Evolutionary conservation across 2,888 invertebrate species (phyloP), one percentile per base, ranked within the genome.

Genomic region (Amphipoea oculea): DNA sequence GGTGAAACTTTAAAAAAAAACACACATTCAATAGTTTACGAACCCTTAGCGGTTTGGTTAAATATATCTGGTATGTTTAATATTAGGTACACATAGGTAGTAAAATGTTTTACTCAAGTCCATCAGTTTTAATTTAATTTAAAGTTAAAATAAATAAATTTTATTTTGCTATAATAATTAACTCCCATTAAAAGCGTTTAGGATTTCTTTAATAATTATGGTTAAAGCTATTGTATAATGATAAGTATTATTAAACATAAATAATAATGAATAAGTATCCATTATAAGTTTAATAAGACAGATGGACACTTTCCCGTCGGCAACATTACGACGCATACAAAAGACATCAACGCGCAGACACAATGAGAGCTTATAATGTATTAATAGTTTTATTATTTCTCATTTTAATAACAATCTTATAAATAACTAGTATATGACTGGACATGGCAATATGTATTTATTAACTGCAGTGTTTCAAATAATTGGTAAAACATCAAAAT

Each of bases 311-410:
- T 83, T 57, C 75, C 62, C 79, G 84, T 78, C 81, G 86, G 83
- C 81, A 79, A 60, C 72, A 81, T 73, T 51, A 48, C 57, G 54
- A 54, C 36, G 77, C 82, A 81, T 92, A 92, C 88, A 91, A 93
- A 94, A 94, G 95, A 95, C 93, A 92, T 95, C 95, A 94, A 95
- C 95, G 95, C 91, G 91, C 86, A 73, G 48, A 29, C 70, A 23
- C 36, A 42, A 14, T 54, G 9, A 42, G 12, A 20, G 54, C 42
- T 45, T 40, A 42, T 23, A 20, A 73, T 67, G 14, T 48, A 68
- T 68, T 57, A 63, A 69, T 75, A 45, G 9, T 75, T 69, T 48
- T 67, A 62, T 68, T 75, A 71, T 69, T 69, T 51, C 29, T 57
- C 6, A 68, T 42, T 71, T 65, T 20, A 67, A 54, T 67, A 73